A percentile compares a stretch with the other conserved stretches of the same genome.
Evolutionary conservation across 2,797 vertebrate genomes (phyloP).

Genomic region (Mormyrus proboscirostris): DNA sequence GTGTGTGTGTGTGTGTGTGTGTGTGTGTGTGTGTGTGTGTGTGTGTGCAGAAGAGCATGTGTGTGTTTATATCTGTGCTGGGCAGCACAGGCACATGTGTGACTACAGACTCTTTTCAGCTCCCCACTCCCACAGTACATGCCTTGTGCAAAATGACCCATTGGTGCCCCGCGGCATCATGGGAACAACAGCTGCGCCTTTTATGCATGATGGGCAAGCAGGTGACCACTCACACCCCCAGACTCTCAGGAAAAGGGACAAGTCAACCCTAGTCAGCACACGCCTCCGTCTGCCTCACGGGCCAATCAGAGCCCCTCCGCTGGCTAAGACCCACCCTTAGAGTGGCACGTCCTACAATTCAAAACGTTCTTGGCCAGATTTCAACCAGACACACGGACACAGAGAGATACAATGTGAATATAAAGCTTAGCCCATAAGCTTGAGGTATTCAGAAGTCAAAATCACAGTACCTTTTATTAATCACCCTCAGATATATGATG

Average conservation of each 20-base stretch:
- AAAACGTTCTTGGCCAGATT: not conserved
- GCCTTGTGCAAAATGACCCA: not conserved
- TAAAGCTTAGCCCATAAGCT: not conserved
- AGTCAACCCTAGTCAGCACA: not conserved
- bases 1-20: too few species aligned
- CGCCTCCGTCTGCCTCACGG: not conserved
- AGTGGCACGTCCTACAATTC: not conserved
- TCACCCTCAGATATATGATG: not conserved
- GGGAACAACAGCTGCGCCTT: conserved; percentile 14
- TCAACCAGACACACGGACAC: not conserved
- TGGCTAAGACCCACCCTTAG: not conserved
- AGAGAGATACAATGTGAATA: not conserved
- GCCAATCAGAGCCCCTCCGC: not conserved
- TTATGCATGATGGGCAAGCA: conserved; percentile 12
- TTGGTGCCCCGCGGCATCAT: not conserved
- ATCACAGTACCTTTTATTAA: not conserved
- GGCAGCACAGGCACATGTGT: not conserved
- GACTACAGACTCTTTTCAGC: not conserved
- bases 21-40: not conserved
- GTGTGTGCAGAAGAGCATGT: not conserved
- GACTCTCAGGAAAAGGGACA: not conserved
- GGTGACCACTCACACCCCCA: not conserved
- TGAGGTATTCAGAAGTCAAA: not conserved
- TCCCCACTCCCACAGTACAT: not conserved
- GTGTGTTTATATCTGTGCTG: not conserved